Evolutionary conservation across 30 jellyfish, hydroid and myxozoan genomes (phyloP).

Genomic region (Pelagia noctiluca): DNA sequence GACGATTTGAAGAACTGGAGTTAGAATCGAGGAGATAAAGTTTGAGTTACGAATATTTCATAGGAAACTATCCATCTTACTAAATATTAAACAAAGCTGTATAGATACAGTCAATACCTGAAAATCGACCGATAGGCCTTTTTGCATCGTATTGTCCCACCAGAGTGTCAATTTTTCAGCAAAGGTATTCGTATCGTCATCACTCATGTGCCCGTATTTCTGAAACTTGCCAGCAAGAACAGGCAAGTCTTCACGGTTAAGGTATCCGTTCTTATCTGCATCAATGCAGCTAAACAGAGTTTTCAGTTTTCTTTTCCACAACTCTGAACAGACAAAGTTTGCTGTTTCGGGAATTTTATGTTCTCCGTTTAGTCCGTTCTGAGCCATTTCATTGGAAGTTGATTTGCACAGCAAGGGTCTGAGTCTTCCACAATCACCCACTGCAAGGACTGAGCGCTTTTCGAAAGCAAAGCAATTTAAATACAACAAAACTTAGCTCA

Average conservation of each 20-base stretch:
- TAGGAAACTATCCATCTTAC: too few species aligned
- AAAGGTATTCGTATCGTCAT: conserved; percentile 37
- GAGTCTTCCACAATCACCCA: too few species aligned
- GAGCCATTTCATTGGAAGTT: too few species aligned
- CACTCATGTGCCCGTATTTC: conserved; percentile 52
- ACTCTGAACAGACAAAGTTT: too few species aligned
- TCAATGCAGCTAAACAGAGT: conserved; percentile 67
- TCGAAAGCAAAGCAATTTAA: too few species aligned
- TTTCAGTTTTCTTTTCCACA: conserved; percentile 68
- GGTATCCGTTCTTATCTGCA: conserved; percentile 61
- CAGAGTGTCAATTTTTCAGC: conserved; percentile 44
- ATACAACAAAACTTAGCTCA: too few species aligned
- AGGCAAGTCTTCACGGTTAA: conserved; percentile 51
- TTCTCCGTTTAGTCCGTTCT: too few species aligned
- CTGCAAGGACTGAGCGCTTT: too few species aligned
- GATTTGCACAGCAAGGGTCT: too few species aligned
- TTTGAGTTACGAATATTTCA: neutral
- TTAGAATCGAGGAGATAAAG: neutral
- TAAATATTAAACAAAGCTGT: neutral
- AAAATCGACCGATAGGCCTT: conserved; percentile 30
- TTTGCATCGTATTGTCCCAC: conserved; percentile 58
- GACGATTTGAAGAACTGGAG: neutral
- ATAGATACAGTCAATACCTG: conserved; percentile 7
- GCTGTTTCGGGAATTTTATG: too few species aligned
- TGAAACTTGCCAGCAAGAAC: conserved; percentile 59